Conservation (phyloP, 2,888 invertebrate genomes). For the Agrotis puta region DNA sequence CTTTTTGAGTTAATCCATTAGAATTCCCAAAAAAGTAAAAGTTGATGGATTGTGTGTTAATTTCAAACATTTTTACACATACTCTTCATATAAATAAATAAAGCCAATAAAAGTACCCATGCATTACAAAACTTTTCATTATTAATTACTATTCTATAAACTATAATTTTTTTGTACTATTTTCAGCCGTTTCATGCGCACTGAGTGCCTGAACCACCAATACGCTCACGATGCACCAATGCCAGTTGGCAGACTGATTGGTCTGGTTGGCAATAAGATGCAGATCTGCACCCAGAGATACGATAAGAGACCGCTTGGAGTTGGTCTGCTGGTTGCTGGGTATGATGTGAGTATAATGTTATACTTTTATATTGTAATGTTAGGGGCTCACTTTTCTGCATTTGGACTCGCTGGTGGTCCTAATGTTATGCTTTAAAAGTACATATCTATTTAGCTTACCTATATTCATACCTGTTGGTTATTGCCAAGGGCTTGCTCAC, state of each 20-base stretch:
- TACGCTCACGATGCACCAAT: constrained; percentile 97
- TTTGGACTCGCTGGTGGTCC: no score
- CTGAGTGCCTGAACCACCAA: constrained; percentile 98
- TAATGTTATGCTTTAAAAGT: constrained; percentile 1
- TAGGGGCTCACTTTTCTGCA: no score
- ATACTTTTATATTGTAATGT: no score
- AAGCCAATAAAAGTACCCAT: no score
- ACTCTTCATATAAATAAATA: no score
- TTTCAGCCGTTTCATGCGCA: constrained; percentile 96
- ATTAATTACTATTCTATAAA: no score
- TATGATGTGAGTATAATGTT: constrained; percentile 94
- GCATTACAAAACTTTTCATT: no score
- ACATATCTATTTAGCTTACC: neutral
- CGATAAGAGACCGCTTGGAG: constrained; percentile 99
- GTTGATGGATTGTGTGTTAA: no score
- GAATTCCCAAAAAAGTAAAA: no score
- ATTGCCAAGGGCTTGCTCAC: no score
- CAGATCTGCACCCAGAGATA: constrained; percentile 99
- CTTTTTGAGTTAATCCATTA: no score
- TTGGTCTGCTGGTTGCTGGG: constrained; percentile 99
- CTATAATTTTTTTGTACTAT: neutral
- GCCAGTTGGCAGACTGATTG: constrained; percentile 96
- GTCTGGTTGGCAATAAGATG: constrained; percentile 97
- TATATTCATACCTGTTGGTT: neutral
- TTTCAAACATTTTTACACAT: no score